These are phyloP conservation scores for Timema cristinae DNA, from an alignment of 2,888 invertebrate species.

Conservation along the genomic window DNA sequence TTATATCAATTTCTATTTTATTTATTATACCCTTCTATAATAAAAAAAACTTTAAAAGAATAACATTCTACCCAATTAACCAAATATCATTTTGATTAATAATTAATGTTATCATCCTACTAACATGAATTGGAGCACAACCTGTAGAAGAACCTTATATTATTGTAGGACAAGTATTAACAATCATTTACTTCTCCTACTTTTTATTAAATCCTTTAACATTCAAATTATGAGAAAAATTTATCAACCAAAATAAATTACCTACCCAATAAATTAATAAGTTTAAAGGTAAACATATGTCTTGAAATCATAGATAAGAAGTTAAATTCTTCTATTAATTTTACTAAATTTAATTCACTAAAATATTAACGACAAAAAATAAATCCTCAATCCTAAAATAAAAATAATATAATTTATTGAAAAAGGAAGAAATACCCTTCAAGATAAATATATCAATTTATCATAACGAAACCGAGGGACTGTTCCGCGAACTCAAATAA, in stretches of 20 bases:
- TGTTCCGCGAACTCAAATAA: too few relatives aligned
- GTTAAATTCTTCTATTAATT: constrained; percentile 56
- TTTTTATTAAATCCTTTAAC: constrained; percentile 53
- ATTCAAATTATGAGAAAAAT: constrained; percentile 53
- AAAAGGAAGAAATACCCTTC: too few relatives aligned
- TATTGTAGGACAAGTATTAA: constrained; percentile 57
- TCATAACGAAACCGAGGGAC: too few relatives aligned
- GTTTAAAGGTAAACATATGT: constrained; percentile 63
- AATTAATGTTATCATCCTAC: constrained; percentile 52
- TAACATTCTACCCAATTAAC: constrained; percentile 53
- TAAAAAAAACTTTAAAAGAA: constrained; percentile 55
- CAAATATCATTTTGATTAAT: too few relatives aligned
- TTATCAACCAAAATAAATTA: too few relatives aligned
- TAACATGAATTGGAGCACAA: constrained; percentile 69
- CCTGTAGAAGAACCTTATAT: constrained; percentile 66
- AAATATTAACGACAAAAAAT: constrained; percentile 33
- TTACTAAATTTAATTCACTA: constrained; percentile 41
- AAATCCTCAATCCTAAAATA: too few relatives aligned
- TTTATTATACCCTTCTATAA: constrained; percentile 57
- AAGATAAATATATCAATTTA: too few relatives aligned
- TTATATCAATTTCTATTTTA: constrained; percentile 64
- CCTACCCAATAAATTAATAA: too few relatives aligned
- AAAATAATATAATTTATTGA: too few relatives aligned
- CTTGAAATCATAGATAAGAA: constrained; percentile 67
- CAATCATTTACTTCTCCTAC: constrained; percentile 55